Base-by-base conservation (phyloP, 1,140 invertebrate species). In the Chironomus tepperi region DNA sequence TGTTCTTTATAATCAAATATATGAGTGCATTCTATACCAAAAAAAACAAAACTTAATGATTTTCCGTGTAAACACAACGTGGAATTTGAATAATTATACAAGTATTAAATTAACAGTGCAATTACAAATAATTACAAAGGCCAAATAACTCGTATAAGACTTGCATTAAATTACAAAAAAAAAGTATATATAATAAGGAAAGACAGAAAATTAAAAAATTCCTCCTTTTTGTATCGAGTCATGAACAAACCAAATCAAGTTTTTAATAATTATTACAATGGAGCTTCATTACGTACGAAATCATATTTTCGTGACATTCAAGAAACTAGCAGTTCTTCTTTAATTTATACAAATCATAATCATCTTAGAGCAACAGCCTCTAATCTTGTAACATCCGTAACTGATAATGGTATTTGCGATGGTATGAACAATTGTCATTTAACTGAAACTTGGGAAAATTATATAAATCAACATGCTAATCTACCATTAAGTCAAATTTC, bases 361-460 rank as follows among this genome's bases (percentile, higher is more conserved):
- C 47, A 57, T 15, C 47, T 15, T 0, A 15, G 5, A 57, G 10
- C 47, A 12, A 15, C 47, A 57, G n/a, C 47, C 24, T 34, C 24
- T 34, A 34, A 34, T 34, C 24, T 34, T 34, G 24, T 34, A 34
- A 5, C 47, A 12, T 12, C 47, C 3, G 12, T 10, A 70, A 70
- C n/a, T 70, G 65, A 70, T 18, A 18, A 70, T 21, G 18, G 19
- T 70, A 70, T 70, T 70, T 70, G 65, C 18, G 65, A 70, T 18
- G 65, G 16, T 10, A 70, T 70, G 65, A 70, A 70, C 18, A 70
- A 70, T 21, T 70, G 65, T 70, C 65, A 70, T 18, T 21, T 70
- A 16, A 19, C 65, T 57, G 47, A 57, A 57, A 12, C 47, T 15
- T 57, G 47, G 19, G 65, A 16, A 15, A 21, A 19, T 19, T 70